phyloP scores from a whole-genome alignment of 2,113 vertebrate species.

The Pyxicephalus adspersus region DNA sequence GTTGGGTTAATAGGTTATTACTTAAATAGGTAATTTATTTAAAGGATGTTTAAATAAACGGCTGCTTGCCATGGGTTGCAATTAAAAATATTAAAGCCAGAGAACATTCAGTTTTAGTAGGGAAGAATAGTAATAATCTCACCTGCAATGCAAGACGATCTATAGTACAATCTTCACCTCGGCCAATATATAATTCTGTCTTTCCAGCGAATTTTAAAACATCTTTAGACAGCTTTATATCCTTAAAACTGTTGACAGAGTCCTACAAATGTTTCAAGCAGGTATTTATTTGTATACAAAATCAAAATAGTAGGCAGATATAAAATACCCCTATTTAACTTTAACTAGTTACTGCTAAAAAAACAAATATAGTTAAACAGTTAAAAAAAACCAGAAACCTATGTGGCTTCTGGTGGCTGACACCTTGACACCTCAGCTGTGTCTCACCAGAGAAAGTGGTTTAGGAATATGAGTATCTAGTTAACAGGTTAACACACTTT shows the following conservation, averaged over 20 bases:
- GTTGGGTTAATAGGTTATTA: too few relatives aligned
- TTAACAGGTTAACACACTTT: too few relatives aligned
- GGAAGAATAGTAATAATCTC: neutral
- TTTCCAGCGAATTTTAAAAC: conserved; percentile 20
- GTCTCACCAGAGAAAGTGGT: too few relatives aligned
- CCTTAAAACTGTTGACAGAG: neutral
- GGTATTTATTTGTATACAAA: neutral
- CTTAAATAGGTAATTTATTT: too few relatives aligned
- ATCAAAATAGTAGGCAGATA: neutral
- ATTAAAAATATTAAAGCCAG: neutral
- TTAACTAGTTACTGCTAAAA: too few relatives aligned
- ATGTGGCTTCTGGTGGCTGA: too few relatives aligned
- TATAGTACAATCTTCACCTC: neutral
- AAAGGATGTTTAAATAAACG: neutral
- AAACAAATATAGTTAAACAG: too few relatives aligned
- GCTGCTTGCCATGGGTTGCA: neutral
- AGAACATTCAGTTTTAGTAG: too few relatives aligned
- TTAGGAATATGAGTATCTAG: too few relatives aligned
- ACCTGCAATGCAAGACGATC: conserved; percentile 25
- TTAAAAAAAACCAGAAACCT: too few relatives aligned
- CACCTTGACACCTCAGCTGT: too few relatives aligned
- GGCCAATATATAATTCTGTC: conserved; percentile 19
- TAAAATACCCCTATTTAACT: too few relatives aligned
- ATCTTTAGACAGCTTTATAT: conserved; percentile 1
- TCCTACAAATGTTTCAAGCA: neutral